Evolutionary conservation across 1,140 invertebrate species (phyloP), one percentile per base, ranked within the genome.

Genomic region (Aphelenchoides avenae): DNA sequence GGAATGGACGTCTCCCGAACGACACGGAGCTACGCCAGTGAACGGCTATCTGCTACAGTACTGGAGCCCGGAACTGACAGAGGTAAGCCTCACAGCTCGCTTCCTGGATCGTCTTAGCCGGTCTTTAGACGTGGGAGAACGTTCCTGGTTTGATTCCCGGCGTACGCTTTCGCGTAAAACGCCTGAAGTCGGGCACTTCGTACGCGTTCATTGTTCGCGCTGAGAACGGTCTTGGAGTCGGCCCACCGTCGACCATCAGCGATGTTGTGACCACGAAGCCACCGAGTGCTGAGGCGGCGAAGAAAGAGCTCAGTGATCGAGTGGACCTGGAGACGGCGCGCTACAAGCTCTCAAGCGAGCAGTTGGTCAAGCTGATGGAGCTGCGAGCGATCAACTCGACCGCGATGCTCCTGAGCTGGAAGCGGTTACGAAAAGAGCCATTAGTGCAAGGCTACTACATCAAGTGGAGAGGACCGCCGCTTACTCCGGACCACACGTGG

Each of bases 181-280:
- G 88, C 86, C 56, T 73, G 11, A 61, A 57, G 33, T 57, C 73
- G 13, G 54, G 41, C 9, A 37, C 48, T 18, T 84, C 84, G 7
- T 93, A 93, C 78, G 82, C 89, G 33, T 93, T 94, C 70, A 79
- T 91, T 13, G 85, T 94, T 6, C 82, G 90, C 51, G 88, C 89
- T 0, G 87, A 89, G 78, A 94, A 92, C 74, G 84, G 84, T 15
- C 85, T 90, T 70, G 90, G 90, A 13, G 62, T 84, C 22, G 80
- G 83, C 24, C 61, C 68, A 24, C 83, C 84, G 0, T 82, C 81
- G 62, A 67, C 24, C 9, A 71, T 71, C 27, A 44, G 27, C 26
- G 26, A 71, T 44, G 50, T 72, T 15, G 36, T 65, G 11, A 27
- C 29, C n/a, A 66, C 44, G 7, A 54, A 61, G 39, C 30, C 48